Evolutionary conservation across 2,797 vertebrate species (phyloP).

Genomic region (Pyrocephalus nanus): DNA sequence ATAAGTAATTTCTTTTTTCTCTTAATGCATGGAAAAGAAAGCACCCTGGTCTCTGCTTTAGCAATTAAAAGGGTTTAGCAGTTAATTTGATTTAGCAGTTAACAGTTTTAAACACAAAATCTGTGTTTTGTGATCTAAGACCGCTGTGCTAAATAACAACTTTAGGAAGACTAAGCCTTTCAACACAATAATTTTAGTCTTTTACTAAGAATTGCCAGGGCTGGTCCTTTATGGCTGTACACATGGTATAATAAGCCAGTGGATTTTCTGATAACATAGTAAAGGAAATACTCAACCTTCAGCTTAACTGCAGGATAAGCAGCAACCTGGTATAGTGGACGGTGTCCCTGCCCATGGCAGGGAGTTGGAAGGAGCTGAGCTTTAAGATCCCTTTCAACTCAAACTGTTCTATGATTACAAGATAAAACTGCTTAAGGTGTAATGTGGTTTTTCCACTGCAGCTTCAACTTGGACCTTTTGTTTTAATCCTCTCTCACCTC

Average conservation of each 20-base stretch:
- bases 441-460: background rate
- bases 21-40: background rate
- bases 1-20: background rate
- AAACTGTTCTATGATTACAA: background rate
- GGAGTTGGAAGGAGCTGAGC: background rate
- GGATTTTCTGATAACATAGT: conserved; percentile 57
- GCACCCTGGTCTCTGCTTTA: background rate
- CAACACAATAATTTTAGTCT: conserved; percentile 63
- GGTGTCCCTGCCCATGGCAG: background rate
- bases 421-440: background rate
- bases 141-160: conserved; percentile 30
- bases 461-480: background rate
- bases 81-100: conserved; percentile 26
- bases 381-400: background rate
- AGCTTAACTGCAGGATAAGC: conserved; percentile 62
- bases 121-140: conserved; percentile 57
- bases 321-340: background rate
- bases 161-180: conserved; percentile 61
- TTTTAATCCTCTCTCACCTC: background rate
- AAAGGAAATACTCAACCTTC: conserved; percentile 60
- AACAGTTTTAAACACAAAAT: conserved; percentile 10
- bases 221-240: conserved; percentile 66
- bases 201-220: background rate
- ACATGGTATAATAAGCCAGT: conserved; percentile 40
- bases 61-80: background rate